Evolutionary conservation across 2,113 vertebrate genomes (phyloP), one percentile per base, ranked within the genome.

Genomic region (Salvelinus namaycush): DNA sequence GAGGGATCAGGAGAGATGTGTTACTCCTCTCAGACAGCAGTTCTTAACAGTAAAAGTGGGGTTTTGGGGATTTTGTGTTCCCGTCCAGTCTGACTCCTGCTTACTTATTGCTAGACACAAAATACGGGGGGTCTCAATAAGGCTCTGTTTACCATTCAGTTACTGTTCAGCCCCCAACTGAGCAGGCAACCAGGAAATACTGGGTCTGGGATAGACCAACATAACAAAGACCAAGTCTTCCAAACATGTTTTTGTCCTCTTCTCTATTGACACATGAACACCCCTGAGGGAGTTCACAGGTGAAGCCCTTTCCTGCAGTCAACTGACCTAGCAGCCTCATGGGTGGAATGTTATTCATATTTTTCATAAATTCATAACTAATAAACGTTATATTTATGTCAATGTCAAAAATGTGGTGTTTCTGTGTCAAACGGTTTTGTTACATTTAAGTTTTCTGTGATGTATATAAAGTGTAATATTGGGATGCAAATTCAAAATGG

Each of bases 101-200:
- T 93, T 87, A 93, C 84, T 94, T 91, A 92, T 76, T 1, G n/a
- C 29, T 59, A 59, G 76, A 76, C 68, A 70, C 62, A 73, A 70
- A 60, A 67, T 22, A 81, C 70, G 12, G n/a, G 72, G 67, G 48
- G 9, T 29, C 26, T 24, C 13, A 62, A 24, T 68, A 71, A 1
- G 59, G 57, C 77, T 72, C 11, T 59, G 1, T 59, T 22, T 39
- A 64, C 68, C 39, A 14, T 3, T 39, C 54, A 29, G 51, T 22
- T 39, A 64, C 68, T 39, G 14, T 3, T 39, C 48, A 31, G 51
- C 51, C 16, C 68, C 68, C n/a, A 13, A 24, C 44, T 22, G 68
- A 48, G 68, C 34, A 49, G 65, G 34, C 39, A 49, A 48, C 11
- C 39, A 49, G 65, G 65, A 67, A 67, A 67, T 16, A 67, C 22